A percentile compares a stretch with the other conserved stretches of the same genome.
Evolutionary conservation across 1,140 invertebrate species (phyloP).

Genomic region (Ceratina calcarata): DNA sequence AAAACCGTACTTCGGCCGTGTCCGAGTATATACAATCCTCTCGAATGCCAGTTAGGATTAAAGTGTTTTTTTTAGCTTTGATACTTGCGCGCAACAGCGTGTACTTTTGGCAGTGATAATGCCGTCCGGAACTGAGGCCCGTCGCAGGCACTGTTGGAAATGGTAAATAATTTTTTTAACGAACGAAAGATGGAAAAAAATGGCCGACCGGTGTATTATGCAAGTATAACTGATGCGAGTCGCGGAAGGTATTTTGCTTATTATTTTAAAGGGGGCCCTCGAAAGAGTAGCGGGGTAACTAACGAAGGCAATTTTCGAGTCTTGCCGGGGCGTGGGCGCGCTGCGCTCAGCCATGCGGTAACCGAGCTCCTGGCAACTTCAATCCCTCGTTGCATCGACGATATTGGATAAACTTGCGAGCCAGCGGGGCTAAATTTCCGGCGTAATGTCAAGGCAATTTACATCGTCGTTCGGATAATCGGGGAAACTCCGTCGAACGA

Average conservation of each 20-base stretch:
- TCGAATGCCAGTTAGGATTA: too few species aligned
- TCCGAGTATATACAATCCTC: background rate
- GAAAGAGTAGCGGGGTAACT: slow-evolving; percentile 5
- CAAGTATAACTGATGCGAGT: too few species aligned
- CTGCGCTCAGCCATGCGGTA: slow-evolving; percentile 14
- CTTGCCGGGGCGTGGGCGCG: background rate
- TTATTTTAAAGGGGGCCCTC: slow-evolving; percentile 35
- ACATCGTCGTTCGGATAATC: slow-evolving; percentile 18
- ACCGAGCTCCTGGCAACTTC: slow-evolving; percentile 40
- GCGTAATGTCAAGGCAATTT: slow-evolving; percentile 30
- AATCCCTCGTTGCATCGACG: slow-evolving; percentile 30
- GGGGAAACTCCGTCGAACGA: slow-evolving; percentile 11
- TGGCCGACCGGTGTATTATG: too few species aligned
- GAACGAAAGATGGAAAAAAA: too few species aligned
- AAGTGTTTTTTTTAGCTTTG: too few species aligned
- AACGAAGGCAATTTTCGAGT: slow-evolving; percentile 45
- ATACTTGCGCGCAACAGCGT: too few species aligned
- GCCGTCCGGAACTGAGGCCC: too few species aligned
- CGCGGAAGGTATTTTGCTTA: slow-evolving; percentile 6
- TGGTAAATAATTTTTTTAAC: too few species aligned
- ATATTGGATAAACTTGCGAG: slow-evolving; percentile 48
- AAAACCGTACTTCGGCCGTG: background rate
- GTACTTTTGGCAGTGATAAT: too few species aligned
- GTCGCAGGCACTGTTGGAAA: too few species aligned
- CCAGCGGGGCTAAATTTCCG: slow-evolving; percentile 35